Conservation (phyloP, 2,113 vertebrate genomes). For the Anser brachyrhynchus region DNA sequence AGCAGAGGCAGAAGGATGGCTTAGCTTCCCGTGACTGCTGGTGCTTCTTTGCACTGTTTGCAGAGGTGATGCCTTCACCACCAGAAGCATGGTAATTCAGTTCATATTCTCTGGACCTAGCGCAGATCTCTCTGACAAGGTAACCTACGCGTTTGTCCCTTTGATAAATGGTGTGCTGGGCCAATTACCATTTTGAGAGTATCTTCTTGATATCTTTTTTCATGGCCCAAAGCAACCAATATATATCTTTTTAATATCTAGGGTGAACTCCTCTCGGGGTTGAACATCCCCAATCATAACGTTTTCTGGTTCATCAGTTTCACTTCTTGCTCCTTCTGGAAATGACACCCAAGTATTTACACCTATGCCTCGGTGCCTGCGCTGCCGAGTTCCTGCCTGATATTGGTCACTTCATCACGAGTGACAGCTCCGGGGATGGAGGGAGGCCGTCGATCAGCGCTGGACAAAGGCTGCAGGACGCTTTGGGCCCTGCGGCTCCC, state of each 20-base stretch:
- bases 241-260: neutral
- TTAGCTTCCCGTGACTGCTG: neutral
- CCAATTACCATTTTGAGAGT: neutral
- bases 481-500: neutral
- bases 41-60: neutral
- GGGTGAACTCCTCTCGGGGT: neutral
- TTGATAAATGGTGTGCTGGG: neutral
- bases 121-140: neutral
- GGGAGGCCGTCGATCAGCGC: neutral
- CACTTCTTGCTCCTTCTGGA: neutral
- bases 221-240: neutral
- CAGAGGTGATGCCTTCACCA: neutral
- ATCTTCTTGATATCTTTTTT: neutral
- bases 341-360: neutral
- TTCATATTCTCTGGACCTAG: neutral
- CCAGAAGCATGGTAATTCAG: neutral
- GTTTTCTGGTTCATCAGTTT: neutral
- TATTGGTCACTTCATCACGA: neutral
- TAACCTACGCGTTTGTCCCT: neutral
- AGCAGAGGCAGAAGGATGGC: neutral
- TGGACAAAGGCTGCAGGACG: neutral
- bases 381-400: neutral
- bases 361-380: neutral
- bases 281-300: neutral
- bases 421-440: neutral